These are phyloP conservation scores for Nipponacmea schrenckii DNA, from an alignment of 2,888 invertebrate species.

Conservation along the genomic window DNA sequence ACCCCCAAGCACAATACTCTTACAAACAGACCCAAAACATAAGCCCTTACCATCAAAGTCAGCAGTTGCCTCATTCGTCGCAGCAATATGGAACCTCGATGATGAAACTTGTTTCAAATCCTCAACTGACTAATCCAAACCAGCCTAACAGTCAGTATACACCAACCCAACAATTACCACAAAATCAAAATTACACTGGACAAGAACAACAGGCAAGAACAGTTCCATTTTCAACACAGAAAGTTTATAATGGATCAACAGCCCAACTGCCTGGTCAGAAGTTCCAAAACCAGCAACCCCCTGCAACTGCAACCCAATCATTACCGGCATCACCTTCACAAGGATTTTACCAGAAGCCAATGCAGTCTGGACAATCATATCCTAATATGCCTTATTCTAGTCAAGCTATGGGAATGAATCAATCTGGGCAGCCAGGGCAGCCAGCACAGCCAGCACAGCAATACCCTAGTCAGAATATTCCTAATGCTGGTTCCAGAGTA, in stretches of 20 bases:
- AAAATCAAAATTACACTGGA: neutral
- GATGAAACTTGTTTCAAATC: slow-evolving; percentile 8
- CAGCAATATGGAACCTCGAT: neutral
- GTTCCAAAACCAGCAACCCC: no score
- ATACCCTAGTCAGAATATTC: slow-evolving; percentile 2
- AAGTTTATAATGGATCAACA: neutral
- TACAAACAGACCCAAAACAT: neutral
- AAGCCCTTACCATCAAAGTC: slow-evolving; percentile 20
- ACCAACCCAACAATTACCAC: neutral
- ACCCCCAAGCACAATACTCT: no score
- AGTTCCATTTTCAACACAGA: slow-evolving; percentile 7
- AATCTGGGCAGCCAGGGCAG: neutral
- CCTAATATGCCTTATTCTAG: neutral
- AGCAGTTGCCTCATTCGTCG: neutral
- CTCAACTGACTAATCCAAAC: slow-evolving; percentile 20
- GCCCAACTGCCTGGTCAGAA: slow-evolving; percentile 5
- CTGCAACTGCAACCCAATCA: no score
- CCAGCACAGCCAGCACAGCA: neutral
- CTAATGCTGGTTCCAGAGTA: neutral
- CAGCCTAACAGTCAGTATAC: neutral
- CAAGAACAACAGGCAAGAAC: neutral
- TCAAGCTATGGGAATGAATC: no score
- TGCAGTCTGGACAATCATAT: neutral
- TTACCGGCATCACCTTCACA: no score
- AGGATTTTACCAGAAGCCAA: no score